Percentiles rank a stretch among this genome's conserved stretches.
Evolutionary conservation across 1,140 invertebrate species (phyloP).

Genomic region (Temnothorax curvispinosus): DNA sequence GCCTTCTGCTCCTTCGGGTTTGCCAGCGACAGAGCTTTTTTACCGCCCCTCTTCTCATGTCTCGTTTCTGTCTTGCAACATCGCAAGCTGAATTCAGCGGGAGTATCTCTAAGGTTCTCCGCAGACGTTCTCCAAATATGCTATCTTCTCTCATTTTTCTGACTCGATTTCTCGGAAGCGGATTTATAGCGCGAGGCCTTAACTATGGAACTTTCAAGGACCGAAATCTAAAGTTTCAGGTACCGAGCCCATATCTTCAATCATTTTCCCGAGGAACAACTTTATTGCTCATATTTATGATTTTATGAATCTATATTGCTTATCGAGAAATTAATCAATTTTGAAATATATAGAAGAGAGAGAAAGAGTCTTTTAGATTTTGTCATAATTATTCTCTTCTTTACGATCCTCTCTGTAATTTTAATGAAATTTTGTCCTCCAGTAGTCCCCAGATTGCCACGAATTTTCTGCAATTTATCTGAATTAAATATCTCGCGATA

Average conservation of each 20-base stretch:
- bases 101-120: conserved; percentile 42
- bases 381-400: background rate
- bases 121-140: conserved; percentile 45
- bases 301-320: background rate
- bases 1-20: conserved; percentile 28
- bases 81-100: conserved; percentile 20
- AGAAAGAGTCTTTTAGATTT: background rate
- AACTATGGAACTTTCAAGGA: background rate
- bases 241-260: background rate
- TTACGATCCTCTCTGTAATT: background rate
- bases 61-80: conserved; percentile 20
- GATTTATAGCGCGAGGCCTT: conserved; percentile 14
- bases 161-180: conserved; percentile 5
- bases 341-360: background rate
- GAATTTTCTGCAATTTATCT: background rate
- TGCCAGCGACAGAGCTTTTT: conserved; percentile 12
- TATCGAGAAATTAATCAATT: background rate
- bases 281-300: background rate
- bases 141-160: conserved; percentile 30
- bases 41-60: background rate
- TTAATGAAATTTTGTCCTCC: background rate
- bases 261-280: background rate
- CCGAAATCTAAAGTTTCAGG: background rate
- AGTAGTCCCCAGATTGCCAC: background rate
- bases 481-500: conserved; percentile 42